These are phyloP conservation scores for Apotomis capreana DNA, from an alignment of 2,888 invertebrate species.

Conservation along the genomic window DNA sequence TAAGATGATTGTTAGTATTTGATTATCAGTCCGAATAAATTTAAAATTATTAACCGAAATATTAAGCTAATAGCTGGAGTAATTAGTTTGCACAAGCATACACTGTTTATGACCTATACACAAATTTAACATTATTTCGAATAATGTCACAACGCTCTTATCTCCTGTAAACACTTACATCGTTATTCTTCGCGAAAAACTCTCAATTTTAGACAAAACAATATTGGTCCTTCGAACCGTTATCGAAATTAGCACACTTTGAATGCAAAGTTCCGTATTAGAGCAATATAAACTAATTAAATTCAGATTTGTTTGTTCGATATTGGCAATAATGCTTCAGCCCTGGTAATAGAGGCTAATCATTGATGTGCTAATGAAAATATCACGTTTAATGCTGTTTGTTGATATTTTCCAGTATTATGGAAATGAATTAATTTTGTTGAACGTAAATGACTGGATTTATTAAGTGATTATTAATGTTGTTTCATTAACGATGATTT, in stretches of 20 bases:
- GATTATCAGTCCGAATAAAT: constrained; percentile 9
- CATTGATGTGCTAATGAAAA: constrained; percentile 9
- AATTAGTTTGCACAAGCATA: constrained; percentile 18
- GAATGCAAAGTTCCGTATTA: constrained; percentile 22
- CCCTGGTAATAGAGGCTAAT: constrained; percentile 5
- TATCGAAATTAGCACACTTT: constrained; percentile 14
- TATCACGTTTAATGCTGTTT: constrained; percentile 4
- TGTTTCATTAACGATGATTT: too few relatives aligned
- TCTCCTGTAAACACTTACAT: neutral
- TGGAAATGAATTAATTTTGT: neutral
- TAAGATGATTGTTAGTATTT: neutral
- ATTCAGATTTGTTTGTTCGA: constrained; percentile 6
- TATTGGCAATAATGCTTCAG: constrained; percentile 6
- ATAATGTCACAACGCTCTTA: neutral
- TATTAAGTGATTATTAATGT: too few relatives aligned
- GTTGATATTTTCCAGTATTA: neutral
- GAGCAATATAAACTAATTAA: constrained; percentile 16
- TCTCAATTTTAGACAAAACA: constrained; percentile 25
- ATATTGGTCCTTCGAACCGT: constrained; percentile 32
- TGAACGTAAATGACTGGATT: too few relatives aligned
- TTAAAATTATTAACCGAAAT: constrained; percentile 10
- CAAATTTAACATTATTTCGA: neutral
- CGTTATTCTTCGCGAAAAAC: neutral
- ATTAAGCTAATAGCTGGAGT: neutral
- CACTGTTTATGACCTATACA: constrained; percentile 12